Evolutionary conservation across 2,113 vertebrate genomes (phyloP), one percentile per base, ranked within the genome.

Genomic region (Psittacula cyanocephala): DNA sequence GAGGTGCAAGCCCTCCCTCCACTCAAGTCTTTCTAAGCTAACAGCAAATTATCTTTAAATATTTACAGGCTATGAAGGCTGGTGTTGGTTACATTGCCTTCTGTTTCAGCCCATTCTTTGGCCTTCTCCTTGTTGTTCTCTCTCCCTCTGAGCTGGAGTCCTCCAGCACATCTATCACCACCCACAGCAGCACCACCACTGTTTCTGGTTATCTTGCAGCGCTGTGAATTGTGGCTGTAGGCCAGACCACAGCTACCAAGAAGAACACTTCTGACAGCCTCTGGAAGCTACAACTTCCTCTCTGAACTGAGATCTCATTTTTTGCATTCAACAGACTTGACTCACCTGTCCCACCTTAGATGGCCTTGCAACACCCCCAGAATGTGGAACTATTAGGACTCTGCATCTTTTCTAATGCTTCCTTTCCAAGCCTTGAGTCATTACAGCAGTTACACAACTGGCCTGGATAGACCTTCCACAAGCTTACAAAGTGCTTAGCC

Each of bases 231-330:
- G 31, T 0, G 6, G 33, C 75, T 74, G 64, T 10, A 13, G 67
- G 44, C 3, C 31, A 24, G 23, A 80, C 1, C 2, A 81, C 33
- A 44, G 64, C 33, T 13, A 49, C 65, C 33, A 74, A 69, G 46
- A 47, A 28, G 27, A 55, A 63, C 4, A 0, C 1, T 23, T 46
- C 41, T 63, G 0, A 0, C 74, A 69, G 43, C 49, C n/a, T 33
- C 53, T 46, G n/a, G 35, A 80, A 88, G 49, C 28, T 27, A 74
- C 33, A 52, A 24, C 25, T 35, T 74, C 17, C 44, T 50, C 46
- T 37, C 46, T 25, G 14, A 59, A 25, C 17, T 2, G 25, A 50
- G 52, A 75, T 37, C 52, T 57, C 11, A 7, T 53, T 68, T 57
- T 37, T 91, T 57, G 24, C 17, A n/a, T 29, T 72, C 52, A 65